phyloP scores from a whole-genome alignment of 1,140 invertebrate genomes.

The Drosophila littoralis region DNA sequence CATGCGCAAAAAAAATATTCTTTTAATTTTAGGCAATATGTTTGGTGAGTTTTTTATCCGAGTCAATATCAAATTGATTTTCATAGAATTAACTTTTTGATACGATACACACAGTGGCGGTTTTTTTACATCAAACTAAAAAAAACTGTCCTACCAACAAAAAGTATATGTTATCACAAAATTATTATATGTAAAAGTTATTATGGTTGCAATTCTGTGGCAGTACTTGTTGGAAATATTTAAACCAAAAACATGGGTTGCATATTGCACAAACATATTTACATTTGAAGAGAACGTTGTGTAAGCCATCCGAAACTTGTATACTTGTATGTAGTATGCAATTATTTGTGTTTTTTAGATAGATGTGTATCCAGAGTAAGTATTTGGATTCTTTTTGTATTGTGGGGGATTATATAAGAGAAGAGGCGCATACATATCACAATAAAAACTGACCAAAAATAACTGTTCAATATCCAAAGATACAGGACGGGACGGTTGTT shows the following conservation, averaged over 20 bases:
- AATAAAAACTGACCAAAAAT: slow-evolving; percentile 66
- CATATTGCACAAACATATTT: slow-evolving; percentile 83
- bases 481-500: slow-evolving; percentile 59
- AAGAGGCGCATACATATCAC: slow-evolving; percentile 71
- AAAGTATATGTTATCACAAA: slow-evolving; percentile 4
- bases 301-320: slow-evolving; percentile 54
- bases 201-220: slow-evolving; percentile 1
- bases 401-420: slow-evolving; percentile 56
- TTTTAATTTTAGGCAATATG: slow-evolving; percentile 9
- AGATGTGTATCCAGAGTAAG: slow-evolving; percentile 32
- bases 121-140: too few species aligned
- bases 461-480: slow-evolving; percentile 63
- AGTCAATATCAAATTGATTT: slow-evolving; percentile 1
- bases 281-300: slow-evolving; percentile 62
- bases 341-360: slow-evolving; percentile 5
- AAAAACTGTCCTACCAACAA: slow-evolving; percentile 1
- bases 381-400: slow-evolving; percentile 27
- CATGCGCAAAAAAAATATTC: slow-evolving; percentile 23
- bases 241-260: slow-evolving; percentile 62
- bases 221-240: slow-evolving; percentile 47
- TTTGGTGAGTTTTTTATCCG: slow-evolving; percentile 1
- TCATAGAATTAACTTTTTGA: slow-evolving; percentile 5
- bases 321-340: slow-evolving; percentile 20
- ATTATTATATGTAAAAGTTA: background rate
- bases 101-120: slow-evolving; percentile 3